Conservation (phyloP, 2,113 vertebrate species). For the Urocitellus parryii region DNA sequence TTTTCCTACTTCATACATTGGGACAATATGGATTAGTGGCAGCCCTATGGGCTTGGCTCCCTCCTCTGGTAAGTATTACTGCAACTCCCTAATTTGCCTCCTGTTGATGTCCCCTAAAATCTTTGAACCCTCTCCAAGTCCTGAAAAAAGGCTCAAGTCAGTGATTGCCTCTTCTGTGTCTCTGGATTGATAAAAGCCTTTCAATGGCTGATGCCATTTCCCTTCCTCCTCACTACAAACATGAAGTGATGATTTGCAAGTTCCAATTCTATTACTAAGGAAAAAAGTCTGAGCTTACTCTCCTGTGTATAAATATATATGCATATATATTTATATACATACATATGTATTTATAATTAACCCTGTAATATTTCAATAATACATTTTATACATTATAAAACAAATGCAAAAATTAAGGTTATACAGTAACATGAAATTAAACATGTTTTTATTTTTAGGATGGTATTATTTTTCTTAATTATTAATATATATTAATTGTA, state of each 20-base stretch:
- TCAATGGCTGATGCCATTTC: background rate
- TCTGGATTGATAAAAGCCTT: background rate
- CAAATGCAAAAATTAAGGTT: conserved; percentile 3
- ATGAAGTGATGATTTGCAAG: background rate
- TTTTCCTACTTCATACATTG: conserved; percentile 21
- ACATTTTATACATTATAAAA: background rate
- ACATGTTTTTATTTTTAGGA: background rate
- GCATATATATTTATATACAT: background rate
- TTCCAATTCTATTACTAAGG: background rate
- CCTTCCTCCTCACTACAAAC: background rate
- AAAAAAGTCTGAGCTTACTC: background rate
- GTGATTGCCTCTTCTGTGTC: background rate
- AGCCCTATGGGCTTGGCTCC: background rate
- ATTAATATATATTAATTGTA: background rate
- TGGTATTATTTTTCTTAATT: background rate
- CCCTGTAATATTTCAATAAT: background rate
- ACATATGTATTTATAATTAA: background rate
- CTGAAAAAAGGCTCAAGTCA: background rate
- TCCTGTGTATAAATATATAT: background rate
- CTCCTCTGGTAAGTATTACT: background rate
- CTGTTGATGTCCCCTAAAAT: background rate
- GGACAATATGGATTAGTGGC: background rate
- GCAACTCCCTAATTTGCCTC: background rate
- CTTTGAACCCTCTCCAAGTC: background rate
- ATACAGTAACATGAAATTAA: conserved; percentile 17